Evolutionary conservation across 2,797 vertebrate species (phyloP).

Genomic region (Gallirallus australis): DNA sequence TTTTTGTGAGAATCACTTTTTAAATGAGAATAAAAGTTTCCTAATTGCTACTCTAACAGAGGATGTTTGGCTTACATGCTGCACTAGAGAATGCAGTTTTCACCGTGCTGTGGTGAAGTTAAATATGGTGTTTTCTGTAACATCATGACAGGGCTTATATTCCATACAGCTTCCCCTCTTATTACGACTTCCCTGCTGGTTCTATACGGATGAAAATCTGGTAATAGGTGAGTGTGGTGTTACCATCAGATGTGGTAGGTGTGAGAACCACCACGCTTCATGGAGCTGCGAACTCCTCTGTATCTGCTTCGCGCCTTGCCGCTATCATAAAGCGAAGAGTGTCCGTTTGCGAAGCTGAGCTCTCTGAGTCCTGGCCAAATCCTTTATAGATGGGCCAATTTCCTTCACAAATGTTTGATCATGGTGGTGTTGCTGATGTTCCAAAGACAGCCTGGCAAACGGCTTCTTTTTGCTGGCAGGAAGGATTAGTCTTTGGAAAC

Average conservation of each 20-base stretch:
- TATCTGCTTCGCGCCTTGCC: slow-evolving; percentile 52
- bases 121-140: neutral
- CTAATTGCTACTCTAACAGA: neutral
- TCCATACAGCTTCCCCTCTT: neutral
- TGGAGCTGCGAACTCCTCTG: slow-evolving; percentile 20
- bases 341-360: neutral
- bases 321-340: neutral
- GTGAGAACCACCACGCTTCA: slow-evolving; percentile 26
- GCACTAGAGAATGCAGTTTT: neutral
- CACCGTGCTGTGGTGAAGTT: neutral
- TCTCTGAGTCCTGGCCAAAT: slow-evolving; percentile 36
- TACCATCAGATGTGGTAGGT: neutral
- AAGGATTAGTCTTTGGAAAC: neutral
- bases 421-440: slow-evolving; percentile 39
- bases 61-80: neutral
- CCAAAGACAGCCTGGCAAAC: slow-evolving; percentile 14
- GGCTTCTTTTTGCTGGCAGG: slow-evolving; percentile 6
- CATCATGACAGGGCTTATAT: neutral
- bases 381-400: slow-evolving; percentile 51
- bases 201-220: neutral
- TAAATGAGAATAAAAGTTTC: neutral
- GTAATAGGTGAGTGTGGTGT: neutral
- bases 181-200: neutral
- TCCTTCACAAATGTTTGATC: slow-evolving; percentile 70
- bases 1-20: no score